phyloP scores from a whole-genome alignment of 2,797 vertebrate species.

The Hirundo rustica region DNA sequence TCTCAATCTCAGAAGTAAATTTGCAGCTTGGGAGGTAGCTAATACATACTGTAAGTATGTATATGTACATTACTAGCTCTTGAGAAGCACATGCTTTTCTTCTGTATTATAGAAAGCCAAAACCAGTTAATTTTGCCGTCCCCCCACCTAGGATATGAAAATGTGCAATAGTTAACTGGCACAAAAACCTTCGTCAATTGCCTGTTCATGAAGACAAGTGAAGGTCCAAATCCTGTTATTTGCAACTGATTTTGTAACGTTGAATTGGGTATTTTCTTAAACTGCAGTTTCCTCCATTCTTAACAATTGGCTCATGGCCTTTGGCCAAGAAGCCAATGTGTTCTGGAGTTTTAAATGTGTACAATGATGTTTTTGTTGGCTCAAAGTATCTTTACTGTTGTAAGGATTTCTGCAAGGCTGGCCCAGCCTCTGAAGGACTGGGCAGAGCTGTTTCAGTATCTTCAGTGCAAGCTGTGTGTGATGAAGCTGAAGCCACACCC shows the following conservation, averaged over 20 bases:
- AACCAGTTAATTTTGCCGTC: neutral
- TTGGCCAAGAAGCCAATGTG: neutral
- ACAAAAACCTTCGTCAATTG: neutral
- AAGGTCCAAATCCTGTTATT: neutral
- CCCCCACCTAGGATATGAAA: neutral
- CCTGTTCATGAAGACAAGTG: neutral
- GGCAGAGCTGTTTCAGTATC: neutral
- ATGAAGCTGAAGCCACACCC: neutral
- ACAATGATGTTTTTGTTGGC: neutral
- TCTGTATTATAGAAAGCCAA: neutral
- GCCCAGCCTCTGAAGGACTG: neutral
- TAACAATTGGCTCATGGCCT: neutral
- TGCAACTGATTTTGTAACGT: neutral
- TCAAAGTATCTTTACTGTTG: neutral
- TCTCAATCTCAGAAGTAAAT: neutral
- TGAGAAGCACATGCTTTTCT: neutral
- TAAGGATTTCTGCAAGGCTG: neutral
- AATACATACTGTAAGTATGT: neutral
- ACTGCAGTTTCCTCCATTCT: neutral
- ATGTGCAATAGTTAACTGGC: neutral
- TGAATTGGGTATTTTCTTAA: neutral
- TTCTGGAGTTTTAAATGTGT: neutral
- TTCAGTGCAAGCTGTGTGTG: neutral
- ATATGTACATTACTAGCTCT: neutral
- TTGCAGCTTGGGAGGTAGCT: neutral